These are phyloP conservation scores for Zaprionus africanus DNA, from an alignment of 1,140 invertebrate species.

Conservation along the genomic window DNA sequence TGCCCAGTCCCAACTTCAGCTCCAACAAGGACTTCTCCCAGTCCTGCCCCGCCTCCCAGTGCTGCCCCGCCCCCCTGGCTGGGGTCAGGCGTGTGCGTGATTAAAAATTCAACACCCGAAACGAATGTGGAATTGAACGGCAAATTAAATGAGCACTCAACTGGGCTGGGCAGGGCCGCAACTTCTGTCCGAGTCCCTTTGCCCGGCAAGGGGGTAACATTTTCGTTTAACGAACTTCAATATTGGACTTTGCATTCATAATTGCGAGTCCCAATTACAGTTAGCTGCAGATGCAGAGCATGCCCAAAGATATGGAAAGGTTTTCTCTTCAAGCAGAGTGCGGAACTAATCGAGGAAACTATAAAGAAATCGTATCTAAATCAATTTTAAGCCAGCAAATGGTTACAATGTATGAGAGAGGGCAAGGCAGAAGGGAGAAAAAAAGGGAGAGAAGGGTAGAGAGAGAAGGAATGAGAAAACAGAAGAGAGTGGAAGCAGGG, in stretches of 20 bases:
- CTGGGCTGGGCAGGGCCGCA: slow-evolving; percentile 10
- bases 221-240: slow-evolving; percentile 33
- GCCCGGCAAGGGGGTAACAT: not conserved
- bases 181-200: slow-evolving; percentile 3
- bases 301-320: not conserved
- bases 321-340: not conserved
- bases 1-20: slow-evolving; percentile 11
- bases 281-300: not conserved
- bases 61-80: slow-evolving; percentile 1
- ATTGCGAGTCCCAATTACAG: slow-evolving; percentile 10
- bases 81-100: slow-evolving; percentile 69
- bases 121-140: slow-evolving; percentile 79
- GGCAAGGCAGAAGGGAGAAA: no score
- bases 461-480: no score
- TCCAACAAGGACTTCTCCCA: not conserved
- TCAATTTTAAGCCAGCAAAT: not conserved
- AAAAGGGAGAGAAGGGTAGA: no score
- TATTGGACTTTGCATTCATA: slow-evolving; percentile 36
- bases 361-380: not conserved
- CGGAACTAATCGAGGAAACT: slow-evolving; percentile 1
- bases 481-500: not conserved
- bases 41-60: slow-evolving; percentile 1
- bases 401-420: no score
- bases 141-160: slow-evolving; percentile 69
- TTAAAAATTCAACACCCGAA: slow-evolving; percentile 82